These are phyloP conservation scores for Alligator sinensis DNA, from an alignment of 2,113 vertebrate species.

Conservation along the genomic window DNA sequence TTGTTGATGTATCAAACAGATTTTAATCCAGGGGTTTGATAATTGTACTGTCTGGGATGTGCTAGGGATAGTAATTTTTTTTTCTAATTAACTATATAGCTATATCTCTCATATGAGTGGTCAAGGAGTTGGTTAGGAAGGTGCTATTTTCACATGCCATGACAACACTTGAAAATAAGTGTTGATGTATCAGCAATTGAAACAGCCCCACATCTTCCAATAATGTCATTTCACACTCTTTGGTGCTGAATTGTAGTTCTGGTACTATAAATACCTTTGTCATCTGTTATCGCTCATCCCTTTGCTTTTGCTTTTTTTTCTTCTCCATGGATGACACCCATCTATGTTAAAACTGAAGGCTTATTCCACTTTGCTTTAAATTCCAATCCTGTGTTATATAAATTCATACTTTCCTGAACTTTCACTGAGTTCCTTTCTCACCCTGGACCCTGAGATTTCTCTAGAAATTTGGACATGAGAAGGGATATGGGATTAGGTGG, in stretches of 20 bases:
- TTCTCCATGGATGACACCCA: neutral
- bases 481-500: neutral
- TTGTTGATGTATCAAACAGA: neutral
- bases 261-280: neutral
- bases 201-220: neutral
- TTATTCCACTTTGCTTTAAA: neutral
- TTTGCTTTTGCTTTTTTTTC: neutral
- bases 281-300: neutral
- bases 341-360: neutral
- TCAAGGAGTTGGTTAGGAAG: neutral
- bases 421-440: neutral
- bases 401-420: neutral
- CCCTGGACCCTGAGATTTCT: neutral
- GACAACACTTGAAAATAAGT: neutral
- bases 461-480: neutral
- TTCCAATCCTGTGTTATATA: neutral
- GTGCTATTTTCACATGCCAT: neutral
- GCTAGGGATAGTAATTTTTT: neutral
- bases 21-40: neutral
- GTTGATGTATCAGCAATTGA: neutral
- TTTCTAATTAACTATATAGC: neutral
- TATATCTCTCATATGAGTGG: fast-evolving
- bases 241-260: neutral
- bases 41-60: no score
- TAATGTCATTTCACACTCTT: neutral